A percentile compares a stretch with the other conserved stretches of the same genome.
phyloP scores from a whole-genome alignment of 2,797 vertebrate species.

The Gorsachius magnificus region DNA sequence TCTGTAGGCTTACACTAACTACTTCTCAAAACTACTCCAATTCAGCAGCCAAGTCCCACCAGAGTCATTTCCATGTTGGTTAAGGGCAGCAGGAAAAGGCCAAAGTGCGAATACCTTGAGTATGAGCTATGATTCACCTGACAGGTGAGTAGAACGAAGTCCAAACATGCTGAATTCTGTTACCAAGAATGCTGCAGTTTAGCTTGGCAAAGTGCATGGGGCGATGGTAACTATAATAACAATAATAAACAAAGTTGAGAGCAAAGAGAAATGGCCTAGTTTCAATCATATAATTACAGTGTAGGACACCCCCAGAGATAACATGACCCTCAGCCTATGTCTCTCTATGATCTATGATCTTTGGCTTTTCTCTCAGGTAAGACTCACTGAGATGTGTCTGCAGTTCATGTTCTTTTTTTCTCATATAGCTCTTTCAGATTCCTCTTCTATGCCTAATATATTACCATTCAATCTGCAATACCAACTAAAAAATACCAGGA shows the following conservation, averaged over 20 bases:
- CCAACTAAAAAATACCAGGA: neutral
- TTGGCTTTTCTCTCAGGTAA: neutral
- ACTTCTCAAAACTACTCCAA: neutral
- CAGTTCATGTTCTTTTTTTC: neutral
- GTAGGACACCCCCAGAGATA: neutral
- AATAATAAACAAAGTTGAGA: neutral
- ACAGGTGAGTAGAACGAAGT: neutral
- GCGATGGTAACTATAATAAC: neutral
- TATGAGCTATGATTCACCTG: neutral
- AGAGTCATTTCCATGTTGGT: neutral
- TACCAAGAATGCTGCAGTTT: neutral
- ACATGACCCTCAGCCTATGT: fast-evolving
- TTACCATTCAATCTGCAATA: no score
- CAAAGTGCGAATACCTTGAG: neutral
- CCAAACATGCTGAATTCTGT: neutral
- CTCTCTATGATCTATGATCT: no score
- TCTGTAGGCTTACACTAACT: neutral
- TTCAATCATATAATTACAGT: neutral
- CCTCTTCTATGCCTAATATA: neutral
- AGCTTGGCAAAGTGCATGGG: neutral
- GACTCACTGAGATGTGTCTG: fast-evolving
- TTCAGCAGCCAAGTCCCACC: neutral
- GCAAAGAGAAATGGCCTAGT: neutral
- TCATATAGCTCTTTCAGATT: neutral
- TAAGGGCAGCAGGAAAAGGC: neutral